Conservation (phyloP, 1,140 invertebrate species). For the Aleiodes sp. region DNA sequence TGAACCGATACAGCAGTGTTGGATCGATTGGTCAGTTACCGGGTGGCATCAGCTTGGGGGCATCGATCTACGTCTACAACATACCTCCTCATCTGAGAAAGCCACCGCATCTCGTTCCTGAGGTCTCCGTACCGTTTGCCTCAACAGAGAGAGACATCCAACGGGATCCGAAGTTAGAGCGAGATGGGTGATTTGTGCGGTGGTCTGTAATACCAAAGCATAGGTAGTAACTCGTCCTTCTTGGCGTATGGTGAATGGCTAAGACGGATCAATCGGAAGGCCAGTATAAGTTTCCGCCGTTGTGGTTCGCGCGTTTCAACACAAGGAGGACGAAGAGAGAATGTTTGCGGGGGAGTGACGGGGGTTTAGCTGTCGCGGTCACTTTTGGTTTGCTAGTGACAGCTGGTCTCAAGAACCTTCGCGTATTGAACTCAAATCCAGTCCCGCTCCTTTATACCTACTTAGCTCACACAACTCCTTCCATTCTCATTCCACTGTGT, state of each 20-base stretch:
- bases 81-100: no score
- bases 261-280: slow-evolving; percentile 64
- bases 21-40: slow-evolving; percentile 1
- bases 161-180: no score
- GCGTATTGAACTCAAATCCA: slow-evolving; percentile 64
- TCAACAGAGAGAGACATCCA: no score
- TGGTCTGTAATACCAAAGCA: no score
- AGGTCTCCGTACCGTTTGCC: no score
- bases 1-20: not conserved
- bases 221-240: no score
- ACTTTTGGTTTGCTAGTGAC: slow-evolving; percentile 65
- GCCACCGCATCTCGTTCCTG: no score
- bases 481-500: slow-evolving; percentile 6
- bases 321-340: slow-evolving; percentile 17
- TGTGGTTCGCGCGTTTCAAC: slow-evolving; percentile 5
- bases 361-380: slow-evolving; percentile 62
- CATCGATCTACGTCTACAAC: slow-evolving; percentile 1
- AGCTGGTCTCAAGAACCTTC: slow-evolving; percentile 59
- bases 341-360: slow-evolving; percentile 20
- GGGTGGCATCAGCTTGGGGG: not conserved
- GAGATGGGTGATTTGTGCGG: no score
- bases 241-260: slow-evolving; percentile 62
- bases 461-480: slow-evolving; percentile 47
- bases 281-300: slow-evolving; percentile 35
- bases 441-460: slow-evolving; percentile 63